These are phyloP conservation scores for Pelmatolapia mariae DNA, from an alignment of 2,113 vertebrate species.

Conservation along the genomic window DNA sequence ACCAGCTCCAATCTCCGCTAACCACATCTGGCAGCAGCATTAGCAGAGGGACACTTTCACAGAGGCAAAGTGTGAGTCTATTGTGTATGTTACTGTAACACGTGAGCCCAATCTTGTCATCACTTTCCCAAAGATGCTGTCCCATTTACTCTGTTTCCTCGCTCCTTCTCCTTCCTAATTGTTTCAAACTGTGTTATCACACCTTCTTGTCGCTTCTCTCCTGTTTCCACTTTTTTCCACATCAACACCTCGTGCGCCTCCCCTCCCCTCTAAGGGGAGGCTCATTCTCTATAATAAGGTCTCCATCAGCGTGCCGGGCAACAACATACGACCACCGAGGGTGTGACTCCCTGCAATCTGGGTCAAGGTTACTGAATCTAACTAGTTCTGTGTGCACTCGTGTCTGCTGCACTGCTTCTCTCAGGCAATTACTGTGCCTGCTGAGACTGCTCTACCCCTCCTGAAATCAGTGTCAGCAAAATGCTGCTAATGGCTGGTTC, in stretches of 20 bases:
- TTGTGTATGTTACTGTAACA: neutral
- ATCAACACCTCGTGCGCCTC: neutral
- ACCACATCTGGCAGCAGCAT: neutral
- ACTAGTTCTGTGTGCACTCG: slow-evolving; percentile 20
- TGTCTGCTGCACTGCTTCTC: slow-evolving; percentile 19
- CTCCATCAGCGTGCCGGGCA: slow-evolving; percentile 25
- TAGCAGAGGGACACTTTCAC: neutral
- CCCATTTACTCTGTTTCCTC: neutral
- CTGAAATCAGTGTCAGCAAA: slow-evolving; percentile 34
- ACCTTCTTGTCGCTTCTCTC: neutral
- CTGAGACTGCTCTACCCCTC: neutral
- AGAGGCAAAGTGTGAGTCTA: neutral
- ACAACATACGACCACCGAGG: neutral
- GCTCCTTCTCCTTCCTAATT: neutral
- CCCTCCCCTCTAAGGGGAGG: neutral
- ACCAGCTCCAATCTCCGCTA: neutral
- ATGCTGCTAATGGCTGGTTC: neutral
- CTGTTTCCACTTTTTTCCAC: neutral
- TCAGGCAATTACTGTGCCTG: slow-evolving; percentile 1
- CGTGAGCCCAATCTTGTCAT: neutral
- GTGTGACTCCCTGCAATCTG: slow-evolving; percentile 47
- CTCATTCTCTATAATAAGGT: slow-evolving; percentile 31
- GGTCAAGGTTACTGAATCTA: slow-evolving; percentile 64
- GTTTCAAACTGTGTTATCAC: neutral
- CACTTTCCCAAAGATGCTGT: neutral